phyloP scores from a whole-genome alignment of 1,140 invertebrate species.

The Ditylenchus dipsaci region DNA sequence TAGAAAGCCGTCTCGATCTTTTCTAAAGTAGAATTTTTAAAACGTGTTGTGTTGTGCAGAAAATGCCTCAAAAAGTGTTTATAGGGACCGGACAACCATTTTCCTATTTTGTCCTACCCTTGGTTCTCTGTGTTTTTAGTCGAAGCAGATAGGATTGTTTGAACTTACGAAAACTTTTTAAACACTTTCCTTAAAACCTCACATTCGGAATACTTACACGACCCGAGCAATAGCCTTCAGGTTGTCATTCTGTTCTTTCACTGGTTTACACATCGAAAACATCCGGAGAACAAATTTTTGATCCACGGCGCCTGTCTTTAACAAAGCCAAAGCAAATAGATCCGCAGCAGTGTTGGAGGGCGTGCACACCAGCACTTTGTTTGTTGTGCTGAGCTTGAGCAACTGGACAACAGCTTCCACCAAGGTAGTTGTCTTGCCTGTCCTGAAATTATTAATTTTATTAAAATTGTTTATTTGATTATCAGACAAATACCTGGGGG shows the following conservation, averaged over 20 bases:
- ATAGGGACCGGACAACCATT: too few species aligned
- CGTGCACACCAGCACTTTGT: conserved; percentile 15
- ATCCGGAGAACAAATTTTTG: conserved; percentile 12
- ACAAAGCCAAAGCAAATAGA: conserved; percentile 22
- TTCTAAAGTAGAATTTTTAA: neutral
- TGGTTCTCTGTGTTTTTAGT: too few species aligned
- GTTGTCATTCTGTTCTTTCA: conserved; percentile 4
- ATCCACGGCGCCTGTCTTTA: neutral
- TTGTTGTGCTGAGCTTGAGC: neutral
- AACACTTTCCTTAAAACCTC: too few species aligned
- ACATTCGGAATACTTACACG: too few species aligned
- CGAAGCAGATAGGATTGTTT: too few species aligned
- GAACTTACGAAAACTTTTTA: too few species aligned
- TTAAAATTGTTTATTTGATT: too few species aligned
- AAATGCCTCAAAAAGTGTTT: too few species aligned
- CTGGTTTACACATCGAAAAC: conserved; percentile 12
- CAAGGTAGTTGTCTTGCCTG: conserved; percentile 23
- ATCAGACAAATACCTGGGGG: neutral
- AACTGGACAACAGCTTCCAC: conserved; percentile 26
- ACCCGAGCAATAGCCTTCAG: neutral
- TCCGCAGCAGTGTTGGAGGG: conserved; percentile 30
- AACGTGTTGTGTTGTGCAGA: too few species aligned
- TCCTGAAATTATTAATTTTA: conserved; percentile 15
- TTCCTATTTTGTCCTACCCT: too few species aligned
- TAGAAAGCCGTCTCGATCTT: neutral